Evolutionary conservation across 2,113 vertebrate genomes (phyloP).

Genomic region (Siniperca chuatsi): DNA sequence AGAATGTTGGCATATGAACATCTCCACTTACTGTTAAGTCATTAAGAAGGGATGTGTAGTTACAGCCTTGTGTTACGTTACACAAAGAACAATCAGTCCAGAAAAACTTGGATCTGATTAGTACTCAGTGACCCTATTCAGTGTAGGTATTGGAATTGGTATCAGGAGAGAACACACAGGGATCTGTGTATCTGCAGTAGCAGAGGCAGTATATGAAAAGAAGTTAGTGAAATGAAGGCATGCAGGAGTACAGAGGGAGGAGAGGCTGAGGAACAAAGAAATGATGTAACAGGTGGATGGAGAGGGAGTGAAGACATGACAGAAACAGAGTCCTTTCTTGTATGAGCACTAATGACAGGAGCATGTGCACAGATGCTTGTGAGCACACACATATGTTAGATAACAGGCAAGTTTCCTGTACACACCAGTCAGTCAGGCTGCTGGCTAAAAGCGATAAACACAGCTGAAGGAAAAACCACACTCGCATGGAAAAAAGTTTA

Average conservation of each 20-base stretch:
- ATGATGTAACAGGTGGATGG: constrained; percentile 9
- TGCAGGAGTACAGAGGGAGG: not conserved
- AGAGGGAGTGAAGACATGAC: constrained; percentile 5
- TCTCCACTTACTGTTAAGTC: not conserved
- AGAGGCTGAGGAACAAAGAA: constrained; percentile 16
- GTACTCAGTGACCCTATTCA: not conserved
- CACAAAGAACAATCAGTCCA: not conserved
- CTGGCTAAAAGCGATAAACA: not conserved
- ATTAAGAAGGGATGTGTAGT: not conserved
- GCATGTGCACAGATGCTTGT: not conserved
- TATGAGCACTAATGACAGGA: not conserved
- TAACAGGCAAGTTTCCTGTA: not conserved
- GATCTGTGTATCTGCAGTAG: not conserved
- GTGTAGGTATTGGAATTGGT: not conserved
- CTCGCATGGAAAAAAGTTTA: not conserved
- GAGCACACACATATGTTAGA: not conserved
- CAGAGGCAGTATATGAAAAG: not conserved
- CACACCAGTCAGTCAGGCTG: not conserved
- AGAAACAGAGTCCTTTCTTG: not conserved
- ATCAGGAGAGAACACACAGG: not conserved
- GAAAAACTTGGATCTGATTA: too few relatives aligned
- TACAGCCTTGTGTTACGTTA: not conserved
- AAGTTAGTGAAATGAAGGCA: not conserved
- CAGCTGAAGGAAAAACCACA: not conserved
- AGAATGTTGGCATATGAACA: not conserved